A percentile compares a stretch with the other conserved stretches of the same genome.
These are phyloP conservation scores for Colletes collaris DNA, from an alignment of 2,888 invertebrate genomes.

Conservation along the genomic window DNA sequence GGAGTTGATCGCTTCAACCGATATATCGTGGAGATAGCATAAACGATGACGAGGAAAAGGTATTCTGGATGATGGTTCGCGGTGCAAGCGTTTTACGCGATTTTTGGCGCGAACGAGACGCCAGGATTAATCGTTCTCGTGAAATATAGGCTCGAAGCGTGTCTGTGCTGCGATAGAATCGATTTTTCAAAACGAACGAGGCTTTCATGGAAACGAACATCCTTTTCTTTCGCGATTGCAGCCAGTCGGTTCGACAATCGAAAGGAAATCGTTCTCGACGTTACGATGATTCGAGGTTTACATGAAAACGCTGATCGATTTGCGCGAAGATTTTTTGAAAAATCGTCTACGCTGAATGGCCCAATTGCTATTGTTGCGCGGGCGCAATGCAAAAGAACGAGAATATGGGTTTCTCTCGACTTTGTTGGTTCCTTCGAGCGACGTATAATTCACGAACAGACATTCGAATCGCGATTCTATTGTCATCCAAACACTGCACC, in stretches of 20 bases:
- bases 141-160: constrained; percentile 14
- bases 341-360: constrained; percentile 5
- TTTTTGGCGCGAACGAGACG: not conserved
- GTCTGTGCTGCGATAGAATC: not conserved
- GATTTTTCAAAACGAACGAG: constrained; percentile 28
- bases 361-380: constrained; percentile 59
- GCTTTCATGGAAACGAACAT: constrained; percentile 9
- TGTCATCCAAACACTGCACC: not conserved
- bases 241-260: not conserved
- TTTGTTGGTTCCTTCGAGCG: constrained; percentile 9
- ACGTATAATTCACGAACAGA: constrained; percentile 3
- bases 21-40: too few relatives aligned
- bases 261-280: constrained; percentile 1
- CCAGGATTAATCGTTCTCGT: constrained; percentile 6
- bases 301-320: constrained; percentile 2
- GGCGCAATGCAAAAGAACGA: constrained; percentile 52
- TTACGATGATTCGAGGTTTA: not conserved
- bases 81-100: constrained; percentile 1
- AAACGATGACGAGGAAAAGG: too few relatives aligned
- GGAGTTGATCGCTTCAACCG: too few relatives aligned
- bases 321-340: constrained; percentile 13
- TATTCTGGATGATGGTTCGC: not conserved
- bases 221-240: constrained; percentile 7
- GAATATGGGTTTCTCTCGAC: not conserved
- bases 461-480: not conserved